Percentiles rank a stretch among this genome's conserved stretches.
Evolutionary conservation across 2,113 vertebrate genomes (phyloP).

Genomic region (Neogobius melanostomus): DNA sequence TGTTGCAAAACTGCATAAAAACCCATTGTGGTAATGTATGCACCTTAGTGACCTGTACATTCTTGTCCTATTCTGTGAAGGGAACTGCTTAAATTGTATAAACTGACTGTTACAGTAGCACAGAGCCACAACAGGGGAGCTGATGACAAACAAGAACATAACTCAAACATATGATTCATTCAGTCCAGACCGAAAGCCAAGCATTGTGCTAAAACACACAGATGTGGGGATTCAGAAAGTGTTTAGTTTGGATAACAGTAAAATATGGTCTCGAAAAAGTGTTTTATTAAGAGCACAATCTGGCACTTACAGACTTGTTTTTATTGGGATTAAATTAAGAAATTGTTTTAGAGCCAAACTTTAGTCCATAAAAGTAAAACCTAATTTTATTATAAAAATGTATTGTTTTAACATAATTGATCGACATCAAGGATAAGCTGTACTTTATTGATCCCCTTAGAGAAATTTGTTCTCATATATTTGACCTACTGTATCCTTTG

Average conservation of each 20-base stretch:
- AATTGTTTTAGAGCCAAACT: too few relatives aligned
- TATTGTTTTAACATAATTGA: too few relatives aligned
- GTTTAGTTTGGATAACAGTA: slow-evolving; percentile 42
- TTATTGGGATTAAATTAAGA: too few relatives aligned
- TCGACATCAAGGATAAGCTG: too few relatives aligned
- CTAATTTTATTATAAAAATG: too few relatives aligned
- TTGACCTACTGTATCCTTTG: not conserved
- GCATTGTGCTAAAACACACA: slow-evolving; percentile 63
- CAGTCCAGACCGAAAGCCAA: slow-evolving; percentile 51
- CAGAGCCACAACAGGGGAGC: slow-evolving; percentile 14
- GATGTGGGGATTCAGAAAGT: slow-evolving; percentile 42
- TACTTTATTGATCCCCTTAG: too few relatives aligned
- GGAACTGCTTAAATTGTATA: slow-evolving; percentile 37
- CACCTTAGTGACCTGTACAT: slow-evolving; percentile 9
- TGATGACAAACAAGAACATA: slow-evolving; percentile 45
- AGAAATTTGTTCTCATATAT: too few relatives aligned
- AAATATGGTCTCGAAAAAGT: not conserved
- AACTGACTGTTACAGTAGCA: slow-evolving; percentile 61
- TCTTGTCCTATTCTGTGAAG: slow-evolving; percentile 32
- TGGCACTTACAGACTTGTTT: too few relatives aligned
- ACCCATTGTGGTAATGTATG: not conserved
- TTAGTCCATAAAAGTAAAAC: too few relatives aligned
- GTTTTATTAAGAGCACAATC: too few relatives aligned
- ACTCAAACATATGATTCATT: slow-evolving; percentile 58
- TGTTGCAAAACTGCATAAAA: too few relatives aligned